A percentile compares a stretch with the other conserved stretches of the same genome.
These are phyloP conservation scores for Ornithoptera priamus DNA, from an alignment of 2,888 invertebrate genomes.

Conservation along the genomic window DNA sequence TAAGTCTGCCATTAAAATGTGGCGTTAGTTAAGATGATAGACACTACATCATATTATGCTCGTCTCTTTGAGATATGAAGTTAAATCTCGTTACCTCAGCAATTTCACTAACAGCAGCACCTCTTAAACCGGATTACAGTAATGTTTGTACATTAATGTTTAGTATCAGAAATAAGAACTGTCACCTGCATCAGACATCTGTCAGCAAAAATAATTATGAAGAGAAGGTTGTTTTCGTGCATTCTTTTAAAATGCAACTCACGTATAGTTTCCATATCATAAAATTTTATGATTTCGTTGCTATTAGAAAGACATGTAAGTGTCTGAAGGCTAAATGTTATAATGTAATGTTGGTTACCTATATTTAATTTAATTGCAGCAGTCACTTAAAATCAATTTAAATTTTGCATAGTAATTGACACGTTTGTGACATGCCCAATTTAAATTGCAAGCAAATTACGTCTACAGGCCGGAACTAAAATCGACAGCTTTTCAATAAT, in stretches of 20 bases:
- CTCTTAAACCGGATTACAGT: no score
- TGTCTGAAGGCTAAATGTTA: conserved; percentile 14
- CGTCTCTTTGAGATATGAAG: no score
- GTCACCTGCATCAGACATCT: no score
- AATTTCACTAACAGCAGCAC: no score
- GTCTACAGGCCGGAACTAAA: conserved; percentile 13
- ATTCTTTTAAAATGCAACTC: not conserved
- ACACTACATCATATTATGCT: no score
- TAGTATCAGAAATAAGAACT: no score
- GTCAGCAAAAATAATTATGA: no score
- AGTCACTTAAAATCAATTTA: conserved; percentile 27
- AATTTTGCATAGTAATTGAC: conserved; percentile 22
- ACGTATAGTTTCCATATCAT: not conserved
- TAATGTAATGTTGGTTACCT: conserved; percentile 7
- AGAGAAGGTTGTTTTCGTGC: not conserved
- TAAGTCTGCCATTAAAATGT: no score
- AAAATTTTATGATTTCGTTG: not conserved
- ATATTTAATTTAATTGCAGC: conserved; percentile 22
- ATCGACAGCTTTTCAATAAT: not conserved
- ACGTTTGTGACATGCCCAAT: conserved; percentile 26
- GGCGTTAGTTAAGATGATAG: no score
- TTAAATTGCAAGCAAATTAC: conserved; percentile 17
- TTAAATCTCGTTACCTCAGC: no score
- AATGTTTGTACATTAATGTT: no score
- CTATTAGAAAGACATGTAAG: conserved; percentile 5